Evolutionary conservation across 2,113 vertebrate species (phyloP).

Genomic region (Condylura cristata): DNA sequence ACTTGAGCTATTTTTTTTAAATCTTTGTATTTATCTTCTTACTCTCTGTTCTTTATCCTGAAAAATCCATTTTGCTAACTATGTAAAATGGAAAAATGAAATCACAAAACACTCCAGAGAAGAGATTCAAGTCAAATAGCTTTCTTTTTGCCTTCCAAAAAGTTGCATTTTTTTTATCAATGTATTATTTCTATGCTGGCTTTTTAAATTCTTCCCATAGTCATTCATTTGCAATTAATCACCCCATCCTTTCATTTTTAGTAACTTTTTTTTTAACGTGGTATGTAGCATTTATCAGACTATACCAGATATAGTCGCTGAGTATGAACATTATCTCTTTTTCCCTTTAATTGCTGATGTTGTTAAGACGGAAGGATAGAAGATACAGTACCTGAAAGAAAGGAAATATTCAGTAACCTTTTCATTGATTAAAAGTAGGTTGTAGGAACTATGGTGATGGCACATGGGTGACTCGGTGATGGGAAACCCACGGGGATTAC

Average conservation of each 20-base stretch:
- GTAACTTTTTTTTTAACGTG: background rate
- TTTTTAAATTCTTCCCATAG: background rate
- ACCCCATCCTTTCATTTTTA: background rate
- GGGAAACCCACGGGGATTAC: too few relatives aligned
- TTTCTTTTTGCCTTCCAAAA: background rate
- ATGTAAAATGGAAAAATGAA: background rate
- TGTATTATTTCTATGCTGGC: background rate
- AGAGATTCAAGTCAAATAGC: background rate
- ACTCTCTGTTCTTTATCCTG: background rate
- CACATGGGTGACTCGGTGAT: too few relatives aligned
- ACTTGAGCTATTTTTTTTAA: background rate
- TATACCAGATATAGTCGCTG: background rate
- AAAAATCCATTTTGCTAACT: background rate
- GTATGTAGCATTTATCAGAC: background rate
- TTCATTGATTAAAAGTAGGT: background rate
- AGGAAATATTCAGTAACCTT: background rate
- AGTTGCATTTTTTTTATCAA: background rate
- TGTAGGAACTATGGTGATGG: too few relatives aligned
- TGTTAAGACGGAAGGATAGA: background rate
- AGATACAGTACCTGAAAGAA: background rate
- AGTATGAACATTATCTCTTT: background rate
- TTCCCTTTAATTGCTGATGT: background rate
- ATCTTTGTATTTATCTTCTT: background rate
- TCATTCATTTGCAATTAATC: background rate
- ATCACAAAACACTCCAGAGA: background rate